Conservation (phyloP, 2,888 invertebrate species). For the Helleia helle region DNA sequence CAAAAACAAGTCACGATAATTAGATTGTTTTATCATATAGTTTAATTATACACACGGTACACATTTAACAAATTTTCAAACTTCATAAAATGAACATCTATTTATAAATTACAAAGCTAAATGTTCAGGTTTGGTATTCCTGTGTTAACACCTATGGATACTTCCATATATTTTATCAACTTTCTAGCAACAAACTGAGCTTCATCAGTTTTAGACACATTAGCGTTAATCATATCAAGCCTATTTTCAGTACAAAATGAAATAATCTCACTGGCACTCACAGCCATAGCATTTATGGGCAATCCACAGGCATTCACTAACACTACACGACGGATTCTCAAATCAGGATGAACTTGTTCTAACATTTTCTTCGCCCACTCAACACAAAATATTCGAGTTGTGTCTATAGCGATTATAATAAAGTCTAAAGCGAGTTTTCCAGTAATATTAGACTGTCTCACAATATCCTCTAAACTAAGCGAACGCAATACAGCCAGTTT, state of each 20-base stretch:
- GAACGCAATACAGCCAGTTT: conserved; percentile 48
- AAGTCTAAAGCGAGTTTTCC: conserved; percentile 57
- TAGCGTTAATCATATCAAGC: conserved; percentile 50
- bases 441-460: conserved; percentile 39
- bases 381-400: conserved; percentile 49
- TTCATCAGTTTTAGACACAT: conserved; percentile 41
- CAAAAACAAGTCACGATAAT: no score
- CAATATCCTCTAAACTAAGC: conserved; percentile 42
- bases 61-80: no score
- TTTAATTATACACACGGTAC: no score
- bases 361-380: conserved; percentile 51
- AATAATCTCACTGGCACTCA: conserved; percentile 45
- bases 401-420: conserved; percentile 52
- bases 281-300: conserved; percentile 51
- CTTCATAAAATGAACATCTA: background rate
- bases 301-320: conserved; percentile 56
- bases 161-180: conserved; percentile 53
- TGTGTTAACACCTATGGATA: conserved; percentile 50
- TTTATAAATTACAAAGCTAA: no score
- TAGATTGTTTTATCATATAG: no score
- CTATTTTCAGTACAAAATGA: conserved; percentile 43
- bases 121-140: conserved; percentile 62
- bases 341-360: conserved; percentile 53
- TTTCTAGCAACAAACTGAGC: conserved; percentile 42
- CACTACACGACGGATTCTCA: conserved; percentile 47